A percentile compares a stretch with the other conserved stretches of the same genome.
These are phyloP conservation scores for Anguilla japonica DNA, from an alignment of 2,113 vertebrate genomes.

Conservation along the genomic window DNA sequence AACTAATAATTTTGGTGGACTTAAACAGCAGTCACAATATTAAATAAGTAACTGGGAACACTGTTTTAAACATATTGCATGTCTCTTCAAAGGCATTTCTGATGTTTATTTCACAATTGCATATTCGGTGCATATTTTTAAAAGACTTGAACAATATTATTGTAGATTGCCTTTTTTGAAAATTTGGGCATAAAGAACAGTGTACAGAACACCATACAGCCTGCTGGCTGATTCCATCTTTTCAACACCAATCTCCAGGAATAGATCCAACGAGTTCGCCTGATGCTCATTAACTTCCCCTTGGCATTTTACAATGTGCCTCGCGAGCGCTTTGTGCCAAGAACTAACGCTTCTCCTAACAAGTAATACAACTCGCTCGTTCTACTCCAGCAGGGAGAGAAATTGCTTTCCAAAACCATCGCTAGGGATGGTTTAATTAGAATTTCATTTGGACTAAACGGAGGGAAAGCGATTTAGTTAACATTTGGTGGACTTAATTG, in stretches of 20 bases:
- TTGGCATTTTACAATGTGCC: constrained; percentile 86
- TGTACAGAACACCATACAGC: constrained; percentile 50
- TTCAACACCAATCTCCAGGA: constrained; percentile 82
- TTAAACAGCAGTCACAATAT: background rate
- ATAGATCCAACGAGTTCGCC: constrained; percentile 85
- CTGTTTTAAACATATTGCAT: constrained; percentile 19
- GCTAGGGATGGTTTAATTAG: constrained; percentile 97
- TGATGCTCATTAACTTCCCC: constrained; percentile 97
- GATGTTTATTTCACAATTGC: constrained; percentile 9
- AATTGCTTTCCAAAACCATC: constrained; percentile 87
- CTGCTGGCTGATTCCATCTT: constrained; percentile 79
- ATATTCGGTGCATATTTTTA: constrained; percentile 4
- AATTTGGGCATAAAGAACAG: constrained; percentile 85
- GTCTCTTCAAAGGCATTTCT: background rate
- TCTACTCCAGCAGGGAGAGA: constrained; percentile 85
- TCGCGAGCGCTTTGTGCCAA: constrained; percentile 90
- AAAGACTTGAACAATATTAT: constrained; percentile 38
- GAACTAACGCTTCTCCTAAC: constrained; percentile 85
- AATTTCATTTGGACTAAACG: constrained; percentile 97
- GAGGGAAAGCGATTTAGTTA: constrained; percentile 97
- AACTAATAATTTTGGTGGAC: background rate
- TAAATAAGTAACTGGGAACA: background rate
- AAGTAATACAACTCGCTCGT: constrained; percentile 75
- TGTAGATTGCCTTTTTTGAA: constrained; percentile 81
- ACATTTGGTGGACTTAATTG: constrained; percentile 99